A percentile compares a stretch with the other conserved stretches of the same genome.
These are phyloP conservation scores for Noturus placidus DNA, from an alignment of 2,113 vertebrate species.

Conservation along the genomic window DNA sequence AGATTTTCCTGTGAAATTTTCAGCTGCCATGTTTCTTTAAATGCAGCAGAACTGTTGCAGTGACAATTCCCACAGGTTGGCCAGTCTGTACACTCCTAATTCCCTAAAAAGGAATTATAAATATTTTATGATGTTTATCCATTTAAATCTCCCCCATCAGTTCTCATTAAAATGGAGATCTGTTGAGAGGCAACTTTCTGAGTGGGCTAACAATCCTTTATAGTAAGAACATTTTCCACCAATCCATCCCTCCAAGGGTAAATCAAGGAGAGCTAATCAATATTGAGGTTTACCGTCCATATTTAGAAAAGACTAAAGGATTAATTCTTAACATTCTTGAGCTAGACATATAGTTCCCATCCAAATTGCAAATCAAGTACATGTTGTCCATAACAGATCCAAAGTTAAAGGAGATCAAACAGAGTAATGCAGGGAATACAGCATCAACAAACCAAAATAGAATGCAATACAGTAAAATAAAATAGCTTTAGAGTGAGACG, in stretches of 20 bases:
- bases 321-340: constrained; percentile 65
- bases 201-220: not conserved
- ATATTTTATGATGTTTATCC: not conserved
- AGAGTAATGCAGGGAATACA: not conserved
- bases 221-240: not conserved
- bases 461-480: not conserved
- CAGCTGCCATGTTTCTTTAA: not conserved
- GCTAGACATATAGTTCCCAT: not conserved
- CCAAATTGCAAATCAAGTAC: not conserved
- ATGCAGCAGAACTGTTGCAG: not conserved
- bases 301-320: constrained; percentile 59
- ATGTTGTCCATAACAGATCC: not conserved
- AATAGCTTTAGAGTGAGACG: not conserved
- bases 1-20: not conserved
- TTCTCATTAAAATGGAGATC: not conserved
- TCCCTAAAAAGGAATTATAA: not conserved
- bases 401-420: not conserved
- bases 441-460: not conserved
- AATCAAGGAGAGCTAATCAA: constrained; percentile 68
- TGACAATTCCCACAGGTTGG: not conserved
- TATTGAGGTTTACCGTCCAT: constrained; percentile 67
- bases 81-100: not conserved
- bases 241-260: constrained; percentile 62
- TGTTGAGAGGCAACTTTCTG: not conserved
- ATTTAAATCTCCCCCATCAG: not conserved